A percentile compares a stretch with the other conserved stretches of the same genome.
Evolutionary conservation across 2,797 vertebrate species (phyloP).

Genomic region (Pipistrellus pygmaeus): DNA sequence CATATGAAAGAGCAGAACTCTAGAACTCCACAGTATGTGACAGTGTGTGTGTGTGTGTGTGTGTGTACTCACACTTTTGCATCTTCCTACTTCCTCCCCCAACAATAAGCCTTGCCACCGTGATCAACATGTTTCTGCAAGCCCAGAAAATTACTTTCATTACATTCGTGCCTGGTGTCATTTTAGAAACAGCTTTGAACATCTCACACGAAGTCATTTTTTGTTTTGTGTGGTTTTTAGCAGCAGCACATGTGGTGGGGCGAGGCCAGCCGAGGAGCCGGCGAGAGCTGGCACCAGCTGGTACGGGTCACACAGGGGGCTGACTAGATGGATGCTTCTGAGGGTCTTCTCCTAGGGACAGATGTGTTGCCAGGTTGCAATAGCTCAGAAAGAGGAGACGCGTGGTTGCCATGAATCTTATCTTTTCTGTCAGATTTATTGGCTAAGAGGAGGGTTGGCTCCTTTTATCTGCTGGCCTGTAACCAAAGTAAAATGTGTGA

Average conservation of each 20-base stretch:
- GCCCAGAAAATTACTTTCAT: slow-evolving; percentile 59
- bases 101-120: neutral
- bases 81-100: neutral
- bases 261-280: neutral
- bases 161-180: slow-evolving; percentile 30
- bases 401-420: neutral
- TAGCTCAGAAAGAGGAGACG: slow-evolving; percentile 27
- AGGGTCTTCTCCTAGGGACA: slow-evolving; percentile 26
- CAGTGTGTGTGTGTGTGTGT: neutral
- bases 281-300: neutral
- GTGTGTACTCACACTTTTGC: too few species aligned
- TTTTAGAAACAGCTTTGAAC: slow-evolving; percentile 56
- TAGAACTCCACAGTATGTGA: neutral
- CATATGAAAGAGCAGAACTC: neutral
- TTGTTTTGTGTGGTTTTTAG: slow-evolving; percentile 17
- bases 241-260: neutral
- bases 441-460: neutral
- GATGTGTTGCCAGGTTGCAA: slow-evolving; percentile 62
- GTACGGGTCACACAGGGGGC: neutral
- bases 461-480: neutral
- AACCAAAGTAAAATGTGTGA: neutral
- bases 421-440: slow-evolving; percentile 40
- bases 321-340: neutral
- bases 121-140: slow-evolving; percentile 14
- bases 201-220: neutral